phyloP scores from a whole-genome alignment of 1,140 invertebrate genomes.

The Atta cephalotes region DNA sequence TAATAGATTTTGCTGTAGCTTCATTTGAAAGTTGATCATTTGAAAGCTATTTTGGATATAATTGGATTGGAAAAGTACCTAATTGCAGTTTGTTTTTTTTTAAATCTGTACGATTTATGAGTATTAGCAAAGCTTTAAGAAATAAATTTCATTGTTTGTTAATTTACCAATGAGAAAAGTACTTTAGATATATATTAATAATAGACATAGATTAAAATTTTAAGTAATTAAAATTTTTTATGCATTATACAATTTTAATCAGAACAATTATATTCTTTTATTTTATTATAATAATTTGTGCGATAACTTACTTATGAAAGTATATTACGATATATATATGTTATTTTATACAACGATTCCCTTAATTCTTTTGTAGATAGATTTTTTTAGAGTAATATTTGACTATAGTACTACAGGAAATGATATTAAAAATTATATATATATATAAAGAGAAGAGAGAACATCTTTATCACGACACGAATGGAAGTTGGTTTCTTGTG shows the following conservation, averaged over 20 bases:
- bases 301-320: neutral
- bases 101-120: too few species aligned
- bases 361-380: neutral
- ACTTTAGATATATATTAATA: neutral
- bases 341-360: neutral
- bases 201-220: neutral
- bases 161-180: neutral
- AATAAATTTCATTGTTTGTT: neutral
- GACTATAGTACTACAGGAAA: neutral
- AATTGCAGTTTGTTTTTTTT: too few species aligned
- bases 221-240: neutral
- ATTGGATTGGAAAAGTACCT: too few species aligned
- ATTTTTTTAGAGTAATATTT: neutral
- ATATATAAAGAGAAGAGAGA: too few species aligned
- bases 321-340: neutral
- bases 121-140: neutral
- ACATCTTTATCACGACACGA: neutral
- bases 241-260: neutral
- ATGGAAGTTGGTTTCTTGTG: constrained; percentile 18
- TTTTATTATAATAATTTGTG: neutral
- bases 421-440: too few species aligned
- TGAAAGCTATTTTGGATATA: too few species aligned
- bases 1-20: too few species aligned
- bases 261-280: neutral
- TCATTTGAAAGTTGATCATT: too few species aligned